phyloP scores from a whole-genome alignment of 2,888 invertebrate genomes.

The Horisme vitalbata region DNA sequence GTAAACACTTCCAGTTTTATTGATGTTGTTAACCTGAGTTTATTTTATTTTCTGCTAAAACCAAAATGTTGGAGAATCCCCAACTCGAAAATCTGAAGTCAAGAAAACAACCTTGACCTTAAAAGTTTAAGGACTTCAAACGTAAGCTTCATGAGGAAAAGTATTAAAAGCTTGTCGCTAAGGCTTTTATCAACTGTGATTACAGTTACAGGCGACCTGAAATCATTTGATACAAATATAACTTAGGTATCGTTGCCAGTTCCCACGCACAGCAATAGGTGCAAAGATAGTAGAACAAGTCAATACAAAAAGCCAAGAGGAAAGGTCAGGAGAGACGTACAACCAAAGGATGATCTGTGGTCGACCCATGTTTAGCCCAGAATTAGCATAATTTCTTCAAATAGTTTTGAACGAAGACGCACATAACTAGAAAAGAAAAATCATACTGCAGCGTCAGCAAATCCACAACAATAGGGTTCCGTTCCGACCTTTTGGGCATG shows the following conservation, averaged over 20 bases:
- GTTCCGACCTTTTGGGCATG: constrained; percentile 13
- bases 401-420: constrained; percentile 8
- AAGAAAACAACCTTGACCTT: constrained; percentile 15
- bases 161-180: constrained; percentile 34
- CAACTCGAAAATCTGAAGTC: constrained; percentile 5
- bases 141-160: constrained; percentile 34
- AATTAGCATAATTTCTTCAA: neutral
- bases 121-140: constrained; percentile 18
- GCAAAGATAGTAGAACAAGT: too few relatives aligned
- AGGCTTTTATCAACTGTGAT: constrained; percentile 37
- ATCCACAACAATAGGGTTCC: constrained; percentile 28
- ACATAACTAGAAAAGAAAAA: constrained; percentile 18
- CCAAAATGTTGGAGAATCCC: constrained; percentile 1
- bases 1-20: too few relatives aligned
- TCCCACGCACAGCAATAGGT: constrained; percentile 1
- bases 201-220: constrained; percentile 33
- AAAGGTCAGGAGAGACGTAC: neutral
- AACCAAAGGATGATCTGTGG: neutral
- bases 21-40: too few relatives aligned
- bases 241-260: constrained; percentile 14
- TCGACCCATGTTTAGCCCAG: neutral
- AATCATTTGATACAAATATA: constrained; percentile 39
- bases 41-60: neutral
- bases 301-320: neutral
- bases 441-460: constrained; percentile 6